Base-by-base conservation (phyloP, 2,113 vertebrate species). In the Phaetusa simplex region DNA sequence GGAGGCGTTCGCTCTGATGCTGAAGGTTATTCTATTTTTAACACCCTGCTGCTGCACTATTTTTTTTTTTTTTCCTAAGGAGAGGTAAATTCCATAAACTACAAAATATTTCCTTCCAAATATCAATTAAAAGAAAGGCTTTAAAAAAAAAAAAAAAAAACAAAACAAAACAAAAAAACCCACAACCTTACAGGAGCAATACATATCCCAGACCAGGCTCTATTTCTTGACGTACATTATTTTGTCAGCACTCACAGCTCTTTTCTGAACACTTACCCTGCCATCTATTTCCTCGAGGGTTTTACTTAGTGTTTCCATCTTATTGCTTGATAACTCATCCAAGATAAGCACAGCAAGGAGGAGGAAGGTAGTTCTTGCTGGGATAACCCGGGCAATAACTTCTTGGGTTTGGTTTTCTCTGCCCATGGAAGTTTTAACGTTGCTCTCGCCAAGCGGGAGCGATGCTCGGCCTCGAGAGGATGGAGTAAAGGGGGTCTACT, bases 21-120 rank as follows among this genome's bases (percentile, higher is more conserved):
- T 94, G 88, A 82, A 94, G 88, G 79, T 82, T 77, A 87, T 59
- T 87, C 88, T 91, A 87, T 94, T 91, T 91, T 82, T 87, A 91
- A 94, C 88, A 72, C 47, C 71, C 58, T 67, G 27, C 72, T 3
- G 17, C 72, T 61, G 40, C 47, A 30, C 49, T 36, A 19, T n/a
- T 34, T 66, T 67, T 73, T 34, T 18, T 49, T 8, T 38, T 67
- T 69, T 52, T 43, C 14, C 34, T 30, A 23, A 36, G 34, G 36
- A 55, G 52, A 84, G 30, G 67, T 49, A 61, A 69, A 38, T 64
- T 78, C 78, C 14, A 4, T 55, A 53, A 34, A 45, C 36, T 23
- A 45, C 36, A n/a, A 65, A 59, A 42, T 12, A 20, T 49, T 82
- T 72, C 19, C 30, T 72, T 59, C 38, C 40, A 61, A 29, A 42